phyloP scores from a whole-genome alignment of 2,113 vertebrate genomes.

The Ptilonorhynchus violaceus region DNA sequence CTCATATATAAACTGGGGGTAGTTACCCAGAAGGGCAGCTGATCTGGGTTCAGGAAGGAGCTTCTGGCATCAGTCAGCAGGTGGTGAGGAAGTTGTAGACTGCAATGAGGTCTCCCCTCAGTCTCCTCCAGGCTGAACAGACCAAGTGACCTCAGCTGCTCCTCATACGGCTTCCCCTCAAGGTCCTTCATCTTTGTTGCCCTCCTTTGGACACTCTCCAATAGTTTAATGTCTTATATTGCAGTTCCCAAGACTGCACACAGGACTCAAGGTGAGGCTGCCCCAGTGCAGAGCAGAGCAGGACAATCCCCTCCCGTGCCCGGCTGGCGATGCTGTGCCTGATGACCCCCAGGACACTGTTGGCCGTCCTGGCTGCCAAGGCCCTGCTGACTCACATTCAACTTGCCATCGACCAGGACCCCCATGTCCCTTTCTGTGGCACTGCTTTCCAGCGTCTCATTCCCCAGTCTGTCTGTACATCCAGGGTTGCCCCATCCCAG shows the following conservation, averaged over 20 bases:
- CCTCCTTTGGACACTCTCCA: neutral
- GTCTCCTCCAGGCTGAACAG: neutral
- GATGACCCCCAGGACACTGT: no score
- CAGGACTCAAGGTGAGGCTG: no score
- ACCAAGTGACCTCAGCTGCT: accelerated
- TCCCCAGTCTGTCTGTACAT: no score
- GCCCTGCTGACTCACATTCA: no score
- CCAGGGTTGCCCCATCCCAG: no score
- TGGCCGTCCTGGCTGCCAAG: neutral
- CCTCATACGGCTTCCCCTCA: accelerated
- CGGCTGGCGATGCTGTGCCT: accelerated
- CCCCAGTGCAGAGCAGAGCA: accelerated
- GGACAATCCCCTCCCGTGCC: neutral
- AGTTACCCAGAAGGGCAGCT: neutral
- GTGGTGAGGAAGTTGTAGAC: neutral
- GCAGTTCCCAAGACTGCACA: no score
- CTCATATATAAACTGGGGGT: neutral
- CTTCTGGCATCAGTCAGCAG: neutral
- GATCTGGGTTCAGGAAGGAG: neutral
- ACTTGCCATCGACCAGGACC: no score
- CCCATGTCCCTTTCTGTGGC: no score
- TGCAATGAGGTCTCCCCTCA: neutral
- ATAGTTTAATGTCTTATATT: neutral
- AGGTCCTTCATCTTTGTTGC: neutral
- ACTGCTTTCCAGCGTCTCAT: no score